Conservation (phyloP, 35 echinoderm and acorn worm genomes). For the Lytechinus variegatus region DNA sequence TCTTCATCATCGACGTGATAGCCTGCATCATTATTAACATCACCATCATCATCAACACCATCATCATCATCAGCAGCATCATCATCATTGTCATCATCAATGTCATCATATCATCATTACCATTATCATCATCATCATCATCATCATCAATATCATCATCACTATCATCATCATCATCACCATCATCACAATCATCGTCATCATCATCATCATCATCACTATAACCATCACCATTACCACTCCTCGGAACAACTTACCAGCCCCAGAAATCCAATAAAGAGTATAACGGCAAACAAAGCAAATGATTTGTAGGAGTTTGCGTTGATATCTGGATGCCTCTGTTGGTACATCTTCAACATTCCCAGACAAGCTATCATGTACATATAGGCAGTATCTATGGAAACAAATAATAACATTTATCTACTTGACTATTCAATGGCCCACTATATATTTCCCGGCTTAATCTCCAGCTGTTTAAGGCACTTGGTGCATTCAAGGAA, state of each 20-base stretch:
- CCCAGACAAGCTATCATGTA: conserved; percentile 96
- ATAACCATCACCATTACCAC: too few relatives aligned
- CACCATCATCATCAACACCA: neutral
- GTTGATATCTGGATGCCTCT: conserved; percentile 92
- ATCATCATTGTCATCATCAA: neutral
- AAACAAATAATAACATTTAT: neutral
- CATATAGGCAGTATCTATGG: conserved; percentile 94
- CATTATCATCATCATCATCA: neutral
- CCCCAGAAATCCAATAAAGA: conserved; percentile 87
- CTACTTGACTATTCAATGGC: too few relatives aligned
- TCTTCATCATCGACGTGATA: neutral
- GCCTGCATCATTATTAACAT: neutral
- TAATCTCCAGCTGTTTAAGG: too few relatives aligned
- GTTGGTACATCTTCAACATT: conserved; percentile 94
- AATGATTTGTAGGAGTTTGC: conserved; percentile 82
- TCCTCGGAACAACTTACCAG: conserved; percentile 74
- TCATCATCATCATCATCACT: too few relatives aligned
- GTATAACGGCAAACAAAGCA: conserved; percentile 73
- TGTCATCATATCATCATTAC: too few relatives aligned
- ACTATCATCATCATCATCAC: neutral
- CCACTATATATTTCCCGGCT: too few relatives aligned
- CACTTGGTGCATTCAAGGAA: too few relatives aligned
- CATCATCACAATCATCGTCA: neutral
- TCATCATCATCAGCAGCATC: neutral
- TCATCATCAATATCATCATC: neutral